phyloP scores from a whole-genome alignment of 92 coral and sea anemone genomes.

The Phenganax marumi region DNA sequence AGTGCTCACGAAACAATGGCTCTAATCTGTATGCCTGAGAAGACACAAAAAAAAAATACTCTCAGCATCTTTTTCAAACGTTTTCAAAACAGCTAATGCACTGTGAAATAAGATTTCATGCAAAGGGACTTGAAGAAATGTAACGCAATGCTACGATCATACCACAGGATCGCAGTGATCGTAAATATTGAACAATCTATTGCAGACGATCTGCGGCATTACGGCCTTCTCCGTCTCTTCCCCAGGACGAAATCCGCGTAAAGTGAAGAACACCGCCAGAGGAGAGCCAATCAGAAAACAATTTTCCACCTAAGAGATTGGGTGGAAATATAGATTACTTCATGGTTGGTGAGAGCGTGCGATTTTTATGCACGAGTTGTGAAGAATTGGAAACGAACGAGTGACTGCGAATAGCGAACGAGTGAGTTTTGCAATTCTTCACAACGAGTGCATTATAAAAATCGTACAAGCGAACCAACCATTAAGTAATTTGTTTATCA shows the following conservation, averaged over 20 bases:
- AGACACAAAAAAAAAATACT: not conserved
- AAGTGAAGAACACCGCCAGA: slow-evolving; percentile 86
- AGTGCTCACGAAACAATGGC: slow-evolving; percentile 87
- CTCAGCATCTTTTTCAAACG: not conserved
- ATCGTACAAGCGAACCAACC: no score
- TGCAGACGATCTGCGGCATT: slow-evolving; percentile 88
- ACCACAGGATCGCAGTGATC: slow-evolving; percentile 99
- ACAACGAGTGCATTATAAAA: no score
- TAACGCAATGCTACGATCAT: slow-evolving; percentile 23
- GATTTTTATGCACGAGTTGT: no score
- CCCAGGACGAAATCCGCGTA: slow-evolving; percentile 86
- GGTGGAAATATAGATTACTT: no score
- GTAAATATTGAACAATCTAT: slow-evolving; percentile 82
- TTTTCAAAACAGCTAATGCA: not conserved
- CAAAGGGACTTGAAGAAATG: not conserved
- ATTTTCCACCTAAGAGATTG: slow-evolving; percentile 66
- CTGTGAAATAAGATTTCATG: not conserved
- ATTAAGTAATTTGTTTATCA: no score
- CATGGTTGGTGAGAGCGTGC: no score
- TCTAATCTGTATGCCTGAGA: slow-evolving; percentile 91
- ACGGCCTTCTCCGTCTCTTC: slow-evolving; percentile 95
- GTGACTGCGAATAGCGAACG: not conserved
- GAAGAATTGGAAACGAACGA: not conserved
- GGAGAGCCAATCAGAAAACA: slow-evolving; percentile 92
- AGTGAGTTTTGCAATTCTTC: no score